phyloP scores from a whole-genome alignment of 1,140 invertebrate species.

The Diploscapter pachys region DNA sequence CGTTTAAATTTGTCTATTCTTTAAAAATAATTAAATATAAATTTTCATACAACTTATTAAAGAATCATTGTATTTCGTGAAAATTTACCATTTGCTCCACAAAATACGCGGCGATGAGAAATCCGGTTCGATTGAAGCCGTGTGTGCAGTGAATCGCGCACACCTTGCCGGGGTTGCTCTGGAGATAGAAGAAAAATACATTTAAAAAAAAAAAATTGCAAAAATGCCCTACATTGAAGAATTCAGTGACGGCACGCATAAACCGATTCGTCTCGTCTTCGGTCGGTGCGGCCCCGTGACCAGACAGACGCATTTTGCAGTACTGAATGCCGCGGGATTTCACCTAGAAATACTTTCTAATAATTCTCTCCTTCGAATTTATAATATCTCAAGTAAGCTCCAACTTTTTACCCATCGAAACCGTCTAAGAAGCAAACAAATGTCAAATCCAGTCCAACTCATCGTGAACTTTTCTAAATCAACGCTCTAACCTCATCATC shows the following conservation, averaged over 20 bases:
- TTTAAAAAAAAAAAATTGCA: background rate
- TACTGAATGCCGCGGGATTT: constrained; percentile 68
- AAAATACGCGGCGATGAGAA: constrained; percentile 84
- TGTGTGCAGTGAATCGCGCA: constrained; percentile 91
- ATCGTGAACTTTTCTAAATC: background rate
- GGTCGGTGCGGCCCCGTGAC: constrained; percentile 58
- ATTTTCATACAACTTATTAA: background rate
- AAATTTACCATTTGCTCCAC: constrained; percentile 67
- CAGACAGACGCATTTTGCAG: constrained; percentile 67
- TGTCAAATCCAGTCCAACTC: no score
- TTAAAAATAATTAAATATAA: no score
- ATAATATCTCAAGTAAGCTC: constrained; percentile 69
- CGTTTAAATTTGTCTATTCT: background rate
- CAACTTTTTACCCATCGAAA: no score
- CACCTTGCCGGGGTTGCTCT: constrained; percentile 43
- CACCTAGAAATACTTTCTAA: constrained; percentile 58
- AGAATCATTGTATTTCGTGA: constrained; percentile 56
- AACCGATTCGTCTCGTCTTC: constrained; percentile 57
- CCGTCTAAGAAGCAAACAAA: no score
- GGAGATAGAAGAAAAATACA: background rate
- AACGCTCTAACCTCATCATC: constrained; percentile 67
- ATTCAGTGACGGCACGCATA: constrained; percentile 53
- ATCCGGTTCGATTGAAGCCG: constrained; percentile 95
- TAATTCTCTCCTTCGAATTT: constrained; percentile 64
- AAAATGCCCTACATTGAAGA: constrained; percentile 40